These are phyloP conservation scores for Upupa epops DNA, from an alignment of 2,113 vertebrate species.

Conservation along the genomic window DNA sequence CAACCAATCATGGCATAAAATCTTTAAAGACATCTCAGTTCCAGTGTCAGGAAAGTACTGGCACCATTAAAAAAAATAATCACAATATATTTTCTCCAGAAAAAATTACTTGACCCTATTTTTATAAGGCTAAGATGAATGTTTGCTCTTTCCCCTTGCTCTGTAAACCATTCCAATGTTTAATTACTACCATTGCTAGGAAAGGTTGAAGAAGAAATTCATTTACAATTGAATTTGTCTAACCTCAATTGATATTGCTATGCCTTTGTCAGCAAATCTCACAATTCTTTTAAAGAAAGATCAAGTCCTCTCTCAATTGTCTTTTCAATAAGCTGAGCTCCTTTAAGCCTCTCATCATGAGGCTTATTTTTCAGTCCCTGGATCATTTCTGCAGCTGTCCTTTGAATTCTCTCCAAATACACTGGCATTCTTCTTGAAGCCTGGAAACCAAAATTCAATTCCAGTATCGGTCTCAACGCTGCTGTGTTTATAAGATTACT, in stretches of 20 bases:
- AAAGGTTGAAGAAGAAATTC: not conserved
- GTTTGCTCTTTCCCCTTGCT: not conserved
- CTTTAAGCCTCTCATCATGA: constrained; percentile 62
- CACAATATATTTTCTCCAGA: not conserved
- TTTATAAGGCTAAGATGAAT: not conserved
- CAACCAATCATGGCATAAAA: not conserved
- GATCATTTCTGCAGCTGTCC: constrained; percentile 66
- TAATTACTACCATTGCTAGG: not conserved
- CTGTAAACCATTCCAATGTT: not conserved
- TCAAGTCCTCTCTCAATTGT: constrained; percentile 46
- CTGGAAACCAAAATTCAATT: constrained; percentile 48
- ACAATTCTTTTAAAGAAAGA: constrained; percentile 40
- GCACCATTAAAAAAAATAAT: not conserved
- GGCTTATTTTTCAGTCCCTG: constrained; percentile 61
- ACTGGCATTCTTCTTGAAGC: constrained; percentile 53
- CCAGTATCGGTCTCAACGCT: constrained; percentile 13
- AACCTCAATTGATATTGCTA: constrained; percentile 19
- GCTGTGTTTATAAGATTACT: constrained; percentile 40
- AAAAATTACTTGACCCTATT: not conserved
- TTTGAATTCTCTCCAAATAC: constrained; percentile 63
- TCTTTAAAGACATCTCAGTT: not conserved
- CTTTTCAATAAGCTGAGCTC: constrained; percentile 58
- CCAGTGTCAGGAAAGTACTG: not conserved
- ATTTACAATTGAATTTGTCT: not conserved
- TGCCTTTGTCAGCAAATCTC: constrained; percentile 53